Conservation (phyloP, 2,113 vertebrate genomes). For the Hydropotes inermis region DNA sequence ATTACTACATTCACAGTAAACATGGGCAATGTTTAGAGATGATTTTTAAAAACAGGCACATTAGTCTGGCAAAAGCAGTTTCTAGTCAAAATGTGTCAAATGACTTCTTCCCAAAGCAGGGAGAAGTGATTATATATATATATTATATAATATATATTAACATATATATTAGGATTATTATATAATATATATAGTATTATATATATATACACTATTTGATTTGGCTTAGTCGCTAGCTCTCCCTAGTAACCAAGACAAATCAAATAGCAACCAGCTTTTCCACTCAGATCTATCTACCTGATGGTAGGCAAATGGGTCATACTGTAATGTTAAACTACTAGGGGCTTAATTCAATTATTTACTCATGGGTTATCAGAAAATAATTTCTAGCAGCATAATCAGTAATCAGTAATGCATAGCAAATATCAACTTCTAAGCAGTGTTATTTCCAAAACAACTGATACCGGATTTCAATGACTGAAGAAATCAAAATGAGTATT, state of each 20-base stretch:
- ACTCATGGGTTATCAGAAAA: neutral
- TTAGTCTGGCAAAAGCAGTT: neutral
- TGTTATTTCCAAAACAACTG: neutral
- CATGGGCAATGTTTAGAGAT: neutral
- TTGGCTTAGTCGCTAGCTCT: neutral
- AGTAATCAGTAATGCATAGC: neutral
- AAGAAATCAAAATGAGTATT: conserved; percentile 3
- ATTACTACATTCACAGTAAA: neutral
- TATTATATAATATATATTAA: too few species aligned
- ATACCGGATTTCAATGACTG: neutral
- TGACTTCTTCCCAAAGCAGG: conserved; percentile 25
- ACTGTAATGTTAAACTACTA: neutral
- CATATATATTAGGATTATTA: neutral
- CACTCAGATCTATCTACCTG: neutral
- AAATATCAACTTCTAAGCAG: neutral
- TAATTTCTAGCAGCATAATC: neutral
- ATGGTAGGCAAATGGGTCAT: neutral
- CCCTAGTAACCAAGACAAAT: conserved; percentile 11
- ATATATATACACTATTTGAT: neutral
- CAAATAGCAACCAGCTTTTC: neutral
- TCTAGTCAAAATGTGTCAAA: conserved; percentile 1
- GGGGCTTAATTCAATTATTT: neutral
- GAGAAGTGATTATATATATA: neutral
- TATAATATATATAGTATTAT: neutral
- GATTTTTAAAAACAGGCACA: neutral